Evolutionary conservation across 64 coral and sea anemone species (phyloP).

Genomic region (Exaiptasia diaphana): DNA sequence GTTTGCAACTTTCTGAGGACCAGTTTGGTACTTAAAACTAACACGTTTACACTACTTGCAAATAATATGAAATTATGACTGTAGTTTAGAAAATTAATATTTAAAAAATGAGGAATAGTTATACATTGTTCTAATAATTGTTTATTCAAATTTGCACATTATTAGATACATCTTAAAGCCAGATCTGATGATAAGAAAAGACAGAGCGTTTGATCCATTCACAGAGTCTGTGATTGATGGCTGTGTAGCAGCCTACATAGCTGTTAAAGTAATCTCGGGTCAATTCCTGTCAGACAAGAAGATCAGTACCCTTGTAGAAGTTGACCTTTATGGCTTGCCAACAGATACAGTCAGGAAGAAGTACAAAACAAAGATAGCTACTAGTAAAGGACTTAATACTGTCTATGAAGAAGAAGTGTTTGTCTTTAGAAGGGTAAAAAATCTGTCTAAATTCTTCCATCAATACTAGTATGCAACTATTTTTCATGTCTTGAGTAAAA

Average conservation of each 20-base stretch:
- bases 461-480: too few relatives aligned
- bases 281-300: conserved; percentile 93
- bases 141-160: too few relatives aligned
- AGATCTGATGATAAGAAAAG: conserved; percentile 74
- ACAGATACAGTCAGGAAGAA: conserved; percentile 86
- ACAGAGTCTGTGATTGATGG: conserved; percentile 91
- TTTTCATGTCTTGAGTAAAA: too few relatives aligned
- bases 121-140: too few relatives aligned
- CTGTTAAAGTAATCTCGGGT: conserved; percentile 90
- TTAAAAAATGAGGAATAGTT: too few relatives aligned
- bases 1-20: too few relatives aligned
- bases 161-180: conserved; percentile 91
- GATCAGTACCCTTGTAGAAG: conserved; percentile 69
- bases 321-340: conserved; percentile 91
- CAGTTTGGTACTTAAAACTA: too few relatives aligned
- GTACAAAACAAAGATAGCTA: conserved; percentile 73
- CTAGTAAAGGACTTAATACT: conserved; percentile 73
- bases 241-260: conserved; percentile 76
- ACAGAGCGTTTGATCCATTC: conserved; percentile 87
- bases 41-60: too few relatives aligned
- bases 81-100: too few relatives aligned
- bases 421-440: conserved; percentile 79
- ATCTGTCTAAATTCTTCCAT: too few relatives aligned
- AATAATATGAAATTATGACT: too few relatives aligned
- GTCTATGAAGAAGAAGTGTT: conserved; percentile 85